phyloP scores from a whole-genome alignment of 2,113 vertebrate species.

The Prunella himalayana region DNA sequence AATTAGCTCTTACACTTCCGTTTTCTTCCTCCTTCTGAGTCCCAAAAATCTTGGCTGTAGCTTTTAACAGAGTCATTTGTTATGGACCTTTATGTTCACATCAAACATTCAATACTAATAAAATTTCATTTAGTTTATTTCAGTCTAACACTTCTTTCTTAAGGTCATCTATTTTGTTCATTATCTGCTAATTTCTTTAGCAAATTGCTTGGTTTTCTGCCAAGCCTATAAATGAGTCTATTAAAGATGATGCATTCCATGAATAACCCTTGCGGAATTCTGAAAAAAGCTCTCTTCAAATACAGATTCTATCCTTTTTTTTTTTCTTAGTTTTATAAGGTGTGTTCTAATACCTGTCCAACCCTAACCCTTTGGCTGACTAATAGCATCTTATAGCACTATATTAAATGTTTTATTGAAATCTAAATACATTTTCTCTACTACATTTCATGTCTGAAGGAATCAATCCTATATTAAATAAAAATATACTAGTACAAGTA shows the following conservation, averaged over 20 bases:
- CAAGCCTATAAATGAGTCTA: not conserved
- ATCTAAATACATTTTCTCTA: not conserved
- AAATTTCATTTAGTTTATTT: not conserved
- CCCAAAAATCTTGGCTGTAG: not conserved
- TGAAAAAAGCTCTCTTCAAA: not conserved
- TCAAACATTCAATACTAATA: not conserved
- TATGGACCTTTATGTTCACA: not conserved
- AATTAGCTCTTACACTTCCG: not conserved
- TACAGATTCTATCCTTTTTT: not conserved
- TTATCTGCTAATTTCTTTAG: conserved; percentile 4
- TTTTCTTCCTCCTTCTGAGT: not conserved
- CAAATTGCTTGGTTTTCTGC: not conserved
- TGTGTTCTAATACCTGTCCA: not conserved
- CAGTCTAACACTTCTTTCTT: not conserved
- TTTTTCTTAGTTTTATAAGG: not conserved
- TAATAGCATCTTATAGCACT: not conserved
- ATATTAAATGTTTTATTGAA: conserved; percentile 9
- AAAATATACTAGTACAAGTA: not conserved
- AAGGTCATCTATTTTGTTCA: not conserved
- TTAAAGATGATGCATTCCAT: not conserved
- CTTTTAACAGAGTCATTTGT: not conserved
- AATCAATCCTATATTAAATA: not conserved
- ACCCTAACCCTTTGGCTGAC: not conserved
- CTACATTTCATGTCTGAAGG: not conserved
- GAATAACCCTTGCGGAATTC: not conserved